Evolutionary conservation across 2,113 vertebrate genomes (phyloP).

Genomic region (Amblyornis subalaris): DNA sequence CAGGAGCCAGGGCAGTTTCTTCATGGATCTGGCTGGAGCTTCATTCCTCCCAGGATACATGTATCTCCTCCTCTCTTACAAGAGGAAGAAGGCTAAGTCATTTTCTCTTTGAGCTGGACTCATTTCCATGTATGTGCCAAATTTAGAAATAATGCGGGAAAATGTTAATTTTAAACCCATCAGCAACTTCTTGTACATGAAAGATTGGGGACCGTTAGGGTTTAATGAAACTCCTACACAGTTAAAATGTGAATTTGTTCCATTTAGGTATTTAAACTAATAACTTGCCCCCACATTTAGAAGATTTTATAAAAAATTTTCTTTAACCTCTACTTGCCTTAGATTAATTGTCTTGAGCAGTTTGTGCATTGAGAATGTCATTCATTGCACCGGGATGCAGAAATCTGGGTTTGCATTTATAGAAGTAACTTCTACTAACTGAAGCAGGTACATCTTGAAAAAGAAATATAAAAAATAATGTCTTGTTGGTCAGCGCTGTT

Average conservation of each 20-base stretch:
- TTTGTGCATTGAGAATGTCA: neutral
- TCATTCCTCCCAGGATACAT: rapidly evolving
- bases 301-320: neutral
- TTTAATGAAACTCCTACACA: neutral
- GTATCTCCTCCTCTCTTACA: neutral
- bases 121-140: neutral
- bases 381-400: neutral
- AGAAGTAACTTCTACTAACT: neutral
- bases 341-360: neutral
- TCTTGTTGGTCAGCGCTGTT: neutral
- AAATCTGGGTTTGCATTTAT: neutral
- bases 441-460: neutral
- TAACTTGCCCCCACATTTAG: neutral
- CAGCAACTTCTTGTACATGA: neutral
- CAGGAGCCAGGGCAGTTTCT: neutral
- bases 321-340: neutral
- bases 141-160: neutral
- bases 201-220: neutral
- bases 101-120: neutral
- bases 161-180: neutral
- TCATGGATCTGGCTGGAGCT: neutral
- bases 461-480: neutral
- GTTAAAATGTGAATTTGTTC: neutral
- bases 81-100: neutral
- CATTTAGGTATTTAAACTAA: neutral